Conservation (phyloP, 1,140 invertebrate genomes). For the Akabosia matsudoensis region DNA sequence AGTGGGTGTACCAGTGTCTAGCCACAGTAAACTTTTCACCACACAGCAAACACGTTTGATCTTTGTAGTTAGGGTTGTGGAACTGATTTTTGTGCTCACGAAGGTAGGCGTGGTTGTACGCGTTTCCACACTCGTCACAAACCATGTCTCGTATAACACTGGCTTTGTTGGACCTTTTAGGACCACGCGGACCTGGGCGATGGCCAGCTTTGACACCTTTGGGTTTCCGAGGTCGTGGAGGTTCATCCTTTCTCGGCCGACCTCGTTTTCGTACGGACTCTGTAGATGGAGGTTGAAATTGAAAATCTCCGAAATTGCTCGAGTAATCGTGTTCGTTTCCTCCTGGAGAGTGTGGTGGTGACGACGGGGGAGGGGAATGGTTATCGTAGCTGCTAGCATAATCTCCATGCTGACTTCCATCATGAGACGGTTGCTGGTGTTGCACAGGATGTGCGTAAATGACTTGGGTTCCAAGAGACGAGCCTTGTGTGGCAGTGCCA, state of each 20-base stretch:
- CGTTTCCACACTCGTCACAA: constrained; percentile 1
- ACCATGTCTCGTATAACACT: not conserved
- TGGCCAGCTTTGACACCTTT: not conserved
- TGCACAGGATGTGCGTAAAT: not conserved
- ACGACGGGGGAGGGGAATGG: not conserved
- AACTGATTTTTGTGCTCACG: not conserved
- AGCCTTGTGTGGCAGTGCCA: not conserved
- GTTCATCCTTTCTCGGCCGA: not conserved
- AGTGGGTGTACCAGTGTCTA: not conserved
- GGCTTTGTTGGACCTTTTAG: not conserved
- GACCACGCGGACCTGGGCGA: not conserved
- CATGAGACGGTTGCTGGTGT: not conserved
- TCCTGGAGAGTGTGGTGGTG: not conserved
- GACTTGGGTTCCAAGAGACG: not conserved
- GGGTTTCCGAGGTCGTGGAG: not conserved
- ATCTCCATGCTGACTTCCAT: not conserved
- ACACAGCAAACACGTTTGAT: not conserved
- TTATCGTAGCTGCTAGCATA: not conserved
- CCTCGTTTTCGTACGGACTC: not conserved
- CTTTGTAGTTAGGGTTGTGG: not conserved
- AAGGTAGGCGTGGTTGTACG: not conserved
- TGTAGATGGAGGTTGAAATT: not conserved
- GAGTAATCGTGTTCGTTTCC: not conserved
- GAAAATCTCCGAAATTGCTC: not conserved
- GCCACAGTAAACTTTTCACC: not conserved